These are phyloP conservation scores for Drosophila buzzatii DNA, from an alignment of 2,888 invertebrate species.

Conservation along the genomic window DNA sequence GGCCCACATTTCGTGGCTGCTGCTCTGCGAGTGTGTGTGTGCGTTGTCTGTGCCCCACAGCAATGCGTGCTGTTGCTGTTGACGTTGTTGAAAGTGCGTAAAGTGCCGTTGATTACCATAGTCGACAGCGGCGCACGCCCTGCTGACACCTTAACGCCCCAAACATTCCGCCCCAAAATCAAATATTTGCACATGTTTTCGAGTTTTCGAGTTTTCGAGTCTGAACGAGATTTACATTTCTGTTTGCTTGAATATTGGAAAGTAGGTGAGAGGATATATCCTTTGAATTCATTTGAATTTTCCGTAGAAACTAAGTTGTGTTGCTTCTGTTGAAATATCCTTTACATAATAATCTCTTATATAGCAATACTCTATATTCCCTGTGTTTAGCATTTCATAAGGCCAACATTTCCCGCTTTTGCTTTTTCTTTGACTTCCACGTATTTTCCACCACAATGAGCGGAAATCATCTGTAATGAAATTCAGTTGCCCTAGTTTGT, in stretches of 20 bases:
- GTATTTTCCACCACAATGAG: background rate
- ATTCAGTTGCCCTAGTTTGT: background rate
- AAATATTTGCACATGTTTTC: conserved; percentile 4
- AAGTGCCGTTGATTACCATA: conserved; percentile 53
- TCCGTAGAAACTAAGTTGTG: background rate
- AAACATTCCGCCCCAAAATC: conserved; percentile 9
- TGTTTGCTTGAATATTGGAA: background rate
- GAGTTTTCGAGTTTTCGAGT: too few relatives aligned
- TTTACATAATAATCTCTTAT: background rate
- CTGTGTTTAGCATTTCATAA: too few relatives aligned
- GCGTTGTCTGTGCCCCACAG: conserved; percentile 24
- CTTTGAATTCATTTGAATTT: background rate
- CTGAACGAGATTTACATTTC: background rate
- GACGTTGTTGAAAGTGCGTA: conserved; percentile 48
- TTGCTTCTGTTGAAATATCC: background rate
- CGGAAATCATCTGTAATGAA: background rate
- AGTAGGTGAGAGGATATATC: conserved; percentile 3
- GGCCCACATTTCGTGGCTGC: conserved; percentile 58
- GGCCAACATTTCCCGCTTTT: background rate
- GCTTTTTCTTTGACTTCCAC: background rate
- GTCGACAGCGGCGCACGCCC: conserved; percentile 30
- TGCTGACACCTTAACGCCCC: conserved; percentile 25
- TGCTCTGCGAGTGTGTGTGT: conserved; percentile 5
- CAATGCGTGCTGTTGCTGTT: conserved; percentile 26
- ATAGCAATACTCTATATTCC: background rate